These are phyloP conservation scores for Rhynchopsitta pachyrhyncha DNA, from an alignment of 2,113 vertebrate genomes.

Conservation along the genomic window DNA sequence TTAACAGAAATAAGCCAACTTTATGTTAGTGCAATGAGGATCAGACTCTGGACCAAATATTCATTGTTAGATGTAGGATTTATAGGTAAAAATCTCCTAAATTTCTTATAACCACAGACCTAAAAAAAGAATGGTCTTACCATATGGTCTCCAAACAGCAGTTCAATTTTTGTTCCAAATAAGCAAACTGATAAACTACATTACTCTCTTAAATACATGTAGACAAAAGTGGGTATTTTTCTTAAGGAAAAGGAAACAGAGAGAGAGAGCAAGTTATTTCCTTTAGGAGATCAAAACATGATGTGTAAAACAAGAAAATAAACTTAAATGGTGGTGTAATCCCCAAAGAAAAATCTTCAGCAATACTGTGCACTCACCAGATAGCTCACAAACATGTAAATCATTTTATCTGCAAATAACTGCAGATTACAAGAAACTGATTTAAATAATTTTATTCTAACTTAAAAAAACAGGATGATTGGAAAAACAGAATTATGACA, in stretches of 20 bases:
- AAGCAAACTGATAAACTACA: not conserved
- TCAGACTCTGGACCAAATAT: constrained; percentile 1
- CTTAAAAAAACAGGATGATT: constrained; percentile 39
- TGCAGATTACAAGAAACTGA: constrained; percentile 28
- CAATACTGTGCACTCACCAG: not conserved
- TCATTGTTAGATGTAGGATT: not conserved
- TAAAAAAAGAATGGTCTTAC: not conserved
- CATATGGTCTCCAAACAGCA: not conserved
- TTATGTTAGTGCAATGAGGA: not conserved
- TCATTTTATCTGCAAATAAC: constrained; percentile 49
- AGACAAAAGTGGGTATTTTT: constrained; percentile 37
- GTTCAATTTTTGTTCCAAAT: not conserved
- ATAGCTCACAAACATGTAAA: constrained; percentile 31
- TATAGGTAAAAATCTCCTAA: not conserved
- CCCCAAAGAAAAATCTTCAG: constrained; percentile 39
- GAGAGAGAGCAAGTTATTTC: constrained; percentile 49
- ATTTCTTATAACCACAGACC: not conserved
- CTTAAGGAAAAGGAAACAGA: constrained; percentile 33
- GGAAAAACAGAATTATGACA: constrained; percentile 22
- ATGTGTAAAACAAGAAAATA: constrained; percentile 50
- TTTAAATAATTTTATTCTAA: constrained; percentile 43
- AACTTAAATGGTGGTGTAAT: constrained; percentile 47
- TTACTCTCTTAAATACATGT: constrained; percentile 3
- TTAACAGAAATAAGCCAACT: not conserved
- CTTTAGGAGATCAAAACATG: constrained; percentile 39